phyloP scores from a whole-genome alignment of 2,888 invertebrate genomes.

The Ophonus ardosiacus region DNA sequence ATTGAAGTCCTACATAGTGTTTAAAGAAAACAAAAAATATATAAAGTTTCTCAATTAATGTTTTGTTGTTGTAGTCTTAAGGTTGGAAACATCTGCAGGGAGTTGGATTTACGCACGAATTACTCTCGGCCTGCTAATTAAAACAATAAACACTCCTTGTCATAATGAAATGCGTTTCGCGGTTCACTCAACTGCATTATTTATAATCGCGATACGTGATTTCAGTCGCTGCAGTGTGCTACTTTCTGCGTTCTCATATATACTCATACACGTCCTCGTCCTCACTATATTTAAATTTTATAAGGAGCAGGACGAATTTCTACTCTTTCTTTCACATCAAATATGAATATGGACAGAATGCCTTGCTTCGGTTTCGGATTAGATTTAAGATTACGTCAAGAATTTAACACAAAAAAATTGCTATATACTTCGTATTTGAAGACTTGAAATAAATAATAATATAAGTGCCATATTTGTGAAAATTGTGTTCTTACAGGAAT shows the following conservation, averaged over 20 bases:
- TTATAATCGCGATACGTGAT: slow-evolving; percentile 6
- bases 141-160: slow-evolving; percentile 55
- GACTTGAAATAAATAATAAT: no score
- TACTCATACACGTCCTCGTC: background rate
- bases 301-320: background rate
- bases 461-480: no score
- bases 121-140: slow-evolving; percentile 41
- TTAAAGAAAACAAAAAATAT: slow-evolving; percentile 53
- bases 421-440: background rate
- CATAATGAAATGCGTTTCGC: slow-evolving; percentile 49
- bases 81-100: slow-evolving; percentile 8
- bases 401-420: background rate
- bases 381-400: background rate
- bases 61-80: slow-evolving; percentile 55
- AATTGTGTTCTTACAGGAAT: no score
- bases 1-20: slow-evolving; percentile 33
- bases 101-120: slow-evolving; percentile 38
- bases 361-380: background rate
- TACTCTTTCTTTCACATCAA: background rate
- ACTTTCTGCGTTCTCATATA: background rate
- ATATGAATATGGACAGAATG: background rate
- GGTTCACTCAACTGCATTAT: slow-evolving; percentile 33
- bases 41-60: slow-evolving; percentile 58
- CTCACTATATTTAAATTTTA: background rate
- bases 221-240: background rate